Percentiles rank a stretch among this genome's conserved stretches.
phyloP scores from a whole-genome alignment of 2,113 vertebrate genomes.

The Salvelinus alpinus region DNA sequence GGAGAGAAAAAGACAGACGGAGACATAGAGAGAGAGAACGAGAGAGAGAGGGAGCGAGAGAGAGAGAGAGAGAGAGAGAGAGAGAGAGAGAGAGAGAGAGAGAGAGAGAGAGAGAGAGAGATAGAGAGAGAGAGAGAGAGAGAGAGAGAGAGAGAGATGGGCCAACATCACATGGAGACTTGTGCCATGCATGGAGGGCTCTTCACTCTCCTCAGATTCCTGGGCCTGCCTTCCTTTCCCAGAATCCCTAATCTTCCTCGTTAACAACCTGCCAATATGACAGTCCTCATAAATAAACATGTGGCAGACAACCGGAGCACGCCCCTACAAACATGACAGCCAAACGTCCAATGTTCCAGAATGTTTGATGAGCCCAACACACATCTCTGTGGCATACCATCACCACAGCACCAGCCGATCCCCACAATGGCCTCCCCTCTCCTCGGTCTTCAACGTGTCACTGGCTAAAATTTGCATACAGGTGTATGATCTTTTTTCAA shows the following conservation, averaged over 20 bases:
- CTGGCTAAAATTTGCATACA: conserved; percentile 5
- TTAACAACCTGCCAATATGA: conserved; percentile 69
- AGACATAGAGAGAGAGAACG: conserved; percentile 3
- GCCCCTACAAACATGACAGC: conserved; percentile 61
- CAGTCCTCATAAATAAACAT: conserved; percentile 68
- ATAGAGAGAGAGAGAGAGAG: neutral
- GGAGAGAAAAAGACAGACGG: neutral
- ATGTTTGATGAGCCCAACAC: neutral
- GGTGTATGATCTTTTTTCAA: conserved; percentile 7
- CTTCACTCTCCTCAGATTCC: conserved; percentile 17
- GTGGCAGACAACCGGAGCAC: conserved; percentile 25
- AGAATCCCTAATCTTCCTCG: conserved; percentile 57
- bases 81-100: conserved; percentile 22
- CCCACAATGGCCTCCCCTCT: neutral
- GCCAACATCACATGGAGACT: conserved; percentile 28
- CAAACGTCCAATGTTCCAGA: conserved; percentile 10
- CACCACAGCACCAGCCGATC: conserved; percentile 15
- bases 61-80: conserved; percentile 41
- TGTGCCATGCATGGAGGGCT: conserved; percentile 29
- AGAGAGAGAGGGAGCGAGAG: neutral
- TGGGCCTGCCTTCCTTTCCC: conserved; percentile 27
- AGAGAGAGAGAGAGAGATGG: conserved; percentile 55
- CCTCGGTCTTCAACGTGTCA: neutral
- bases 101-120: conserved; percentile 10
- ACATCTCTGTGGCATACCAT: conserved; percentile 30